phyloP scores from a whole-genome alignment of 1,140 invertebrate genomes.

The Dendrolimus punctatus region DNA sequence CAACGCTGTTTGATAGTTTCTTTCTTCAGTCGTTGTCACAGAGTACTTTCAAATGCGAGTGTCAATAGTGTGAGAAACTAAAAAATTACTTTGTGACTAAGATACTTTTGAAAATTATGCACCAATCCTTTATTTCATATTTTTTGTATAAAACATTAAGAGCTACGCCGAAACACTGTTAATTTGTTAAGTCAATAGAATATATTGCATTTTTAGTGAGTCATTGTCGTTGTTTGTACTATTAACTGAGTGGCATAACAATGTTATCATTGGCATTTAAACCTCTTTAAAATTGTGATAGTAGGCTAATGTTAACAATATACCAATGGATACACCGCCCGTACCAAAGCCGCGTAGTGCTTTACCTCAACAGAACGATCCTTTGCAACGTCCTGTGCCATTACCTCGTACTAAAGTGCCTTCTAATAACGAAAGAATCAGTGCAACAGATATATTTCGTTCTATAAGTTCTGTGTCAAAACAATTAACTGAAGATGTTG shows the following conservation, averaged over 20 bases:
- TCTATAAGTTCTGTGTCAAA: slow-evolving; percentile 53
- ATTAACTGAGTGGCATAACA: slow-evolving; percentile 13
- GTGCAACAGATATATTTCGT: slow-evolving; percentile 44
- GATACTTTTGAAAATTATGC: no score
- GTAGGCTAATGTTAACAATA: slow-evolving; percentile 7
- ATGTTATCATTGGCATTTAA: slow-evolving; percentile 32
- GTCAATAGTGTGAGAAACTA: no score
- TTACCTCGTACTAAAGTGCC: slow-evolving; percentile 48
- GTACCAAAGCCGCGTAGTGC: slow-evolving; percentile 47
- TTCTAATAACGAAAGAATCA: slow-evolving; percentile 31
- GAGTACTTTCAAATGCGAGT: no score
- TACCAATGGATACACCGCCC: slow-evolving; percentile 53
- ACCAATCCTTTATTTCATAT: no score
- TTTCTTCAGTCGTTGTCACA: no score
- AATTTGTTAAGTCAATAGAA: no score
- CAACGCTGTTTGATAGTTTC: no score
- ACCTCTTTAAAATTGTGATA: slow-evolving; percentile 21
- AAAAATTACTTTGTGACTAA: no score
- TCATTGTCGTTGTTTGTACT: slow-evolving; percentile 33
- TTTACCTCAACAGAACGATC: slow-evolving; percentile 29
- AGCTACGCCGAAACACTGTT: no score
- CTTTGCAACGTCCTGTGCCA: slow-evolving; percentile 36
- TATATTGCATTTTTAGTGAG: slow-evolving; percentile 13
- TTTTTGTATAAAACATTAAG: no score
- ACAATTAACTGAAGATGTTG: slow-evolving; percentile 56